Conservation (phyloP, 1,140 invertebrate species). For the Trachelipus rathkii region DNA sequence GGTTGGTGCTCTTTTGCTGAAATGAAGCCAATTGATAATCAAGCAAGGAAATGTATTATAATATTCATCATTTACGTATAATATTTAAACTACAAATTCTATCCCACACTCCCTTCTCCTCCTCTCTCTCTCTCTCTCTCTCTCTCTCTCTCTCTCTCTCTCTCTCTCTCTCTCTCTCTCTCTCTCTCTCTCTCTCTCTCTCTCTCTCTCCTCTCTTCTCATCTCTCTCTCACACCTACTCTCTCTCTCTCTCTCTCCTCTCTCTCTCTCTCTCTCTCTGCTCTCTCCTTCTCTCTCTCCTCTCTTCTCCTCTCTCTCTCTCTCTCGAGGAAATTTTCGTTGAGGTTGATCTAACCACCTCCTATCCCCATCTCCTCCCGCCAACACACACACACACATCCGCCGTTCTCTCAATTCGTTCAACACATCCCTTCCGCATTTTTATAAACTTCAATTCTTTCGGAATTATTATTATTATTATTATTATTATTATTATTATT, state of each 20-base stretch:
- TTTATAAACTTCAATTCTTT: no score
- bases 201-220: not conserved
- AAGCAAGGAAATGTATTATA: no score
- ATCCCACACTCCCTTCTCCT: not conserved
- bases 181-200: not conserved
- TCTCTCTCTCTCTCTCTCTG: not conserved
- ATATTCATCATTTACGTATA: no score
- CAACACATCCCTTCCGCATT: not conserved
- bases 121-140: not conserved
- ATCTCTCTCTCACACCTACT: no score
- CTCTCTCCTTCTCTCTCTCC: not conserved
- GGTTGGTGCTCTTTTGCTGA: no score
- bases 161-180: not conserved
- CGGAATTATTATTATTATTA: no score
- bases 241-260: not conserved
- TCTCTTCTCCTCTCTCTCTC: conserved; percentile 2
- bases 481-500: no score
- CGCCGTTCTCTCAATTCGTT: no score
- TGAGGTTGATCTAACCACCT: not conserved
- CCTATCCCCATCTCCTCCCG: not conserved
- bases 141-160: not conserved
- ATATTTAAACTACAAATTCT: no score
- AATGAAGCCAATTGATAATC: no score
- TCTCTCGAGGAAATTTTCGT: not conserved
- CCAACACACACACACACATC: no score